Evolutionary conservation across 2,113 vertebrate species (phyloP), one percentile per base, ranked within the genome.

Genomic region (Tylochromis polylepis): DNA sequence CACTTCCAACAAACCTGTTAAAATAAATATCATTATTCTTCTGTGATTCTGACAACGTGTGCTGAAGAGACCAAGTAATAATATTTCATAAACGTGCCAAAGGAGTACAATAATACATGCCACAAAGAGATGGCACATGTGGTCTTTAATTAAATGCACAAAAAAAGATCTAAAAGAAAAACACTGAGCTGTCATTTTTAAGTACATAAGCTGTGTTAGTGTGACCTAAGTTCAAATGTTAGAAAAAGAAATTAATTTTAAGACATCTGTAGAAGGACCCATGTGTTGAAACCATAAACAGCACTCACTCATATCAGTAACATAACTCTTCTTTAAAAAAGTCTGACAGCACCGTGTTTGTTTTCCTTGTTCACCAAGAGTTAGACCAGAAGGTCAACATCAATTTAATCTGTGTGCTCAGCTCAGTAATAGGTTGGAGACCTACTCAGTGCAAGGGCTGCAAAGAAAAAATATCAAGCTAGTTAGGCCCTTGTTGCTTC

Each of bases 321-420:
- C 41, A 34, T 78, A 57, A 62, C 60, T 57, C 38, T 81, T 72
- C 46, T 72, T 78, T 36, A n/a, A 89, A 49, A 27, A 46, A 22
- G 38, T 51, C 41, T 49, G 43, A 78, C 49, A 83, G 57, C 31
- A 22, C 58, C 11, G 12, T 34, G 49, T 59, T 82, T 89, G 83
- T 86, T 82, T 90, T 65, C 51, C 10, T 86, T 78, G 49, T 82
- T 72, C 20, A 55, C 41, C 22, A 9, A 1, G 57, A 85, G 43
- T 46, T 51, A 41, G 81, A 82, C 20, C 11, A 80, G 27, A 16
- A 9, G 78, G 84, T 91, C 89, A 56, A 91, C 85, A 89, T 85
- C 56, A 86, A 87, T 86, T 92, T 80, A 18, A 67, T 84, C 11
- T 38, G 70, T 27, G 79, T 27, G 38, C 49, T 65, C 27, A 34